phyloP scores from a whole-genome alignment of 2,888 invertebrate genomes.

The Orchestes rusci region DNA sequence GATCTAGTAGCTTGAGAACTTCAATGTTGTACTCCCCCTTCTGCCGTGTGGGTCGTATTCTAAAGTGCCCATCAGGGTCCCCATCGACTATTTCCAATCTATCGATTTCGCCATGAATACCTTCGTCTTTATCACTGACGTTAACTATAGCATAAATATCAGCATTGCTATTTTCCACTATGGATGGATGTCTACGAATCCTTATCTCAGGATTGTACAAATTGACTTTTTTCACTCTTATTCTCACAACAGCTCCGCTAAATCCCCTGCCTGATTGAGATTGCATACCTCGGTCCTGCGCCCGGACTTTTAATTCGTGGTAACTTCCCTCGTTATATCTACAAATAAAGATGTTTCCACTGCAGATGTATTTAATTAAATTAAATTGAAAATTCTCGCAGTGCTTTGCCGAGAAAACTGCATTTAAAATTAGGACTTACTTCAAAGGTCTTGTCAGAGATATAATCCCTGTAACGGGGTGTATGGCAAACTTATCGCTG shows the following conservation, averaged over 20 bases:
- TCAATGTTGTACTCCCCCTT: constrained; percentile 72
- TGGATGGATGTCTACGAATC: constrained; percentile 70
- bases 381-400: background rate
- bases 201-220: constrained; percentile 78
- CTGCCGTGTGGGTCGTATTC: constrained; percentile 58
- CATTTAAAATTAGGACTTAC: constrained; percentile 12
- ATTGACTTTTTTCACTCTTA: constrained; percentile 77
- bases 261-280: constrained; percentile 44
- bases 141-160: constrained; percentile 86
- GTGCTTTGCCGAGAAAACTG: too few relatives aligned
- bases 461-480: constrained; percentile 86
- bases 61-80: constrained; percentile 83
- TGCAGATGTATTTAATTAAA: too few relatives aligned
- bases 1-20: constrained; percentile 67
- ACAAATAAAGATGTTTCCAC: too few relatives aligned
- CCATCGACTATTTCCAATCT: constrained; percentile 80
- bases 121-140: constrained; percentile 75
- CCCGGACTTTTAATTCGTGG: constrained; percentile 73
- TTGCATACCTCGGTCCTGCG: constrained; percentile 74
- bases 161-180: constrained; percentile 72
- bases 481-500: constrained; percentile 83
- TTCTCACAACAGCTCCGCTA: constrained; percentile 69
- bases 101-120: constrained; percentile 77
- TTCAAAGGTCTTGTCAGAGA: constrained; percentile 70
- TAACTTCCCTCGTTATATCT: constrained; percentile 60